Evolutionary conservation across 2,113 vertebrate species (phyloP).

Genomic region (Clinocottus analis): DNA sequence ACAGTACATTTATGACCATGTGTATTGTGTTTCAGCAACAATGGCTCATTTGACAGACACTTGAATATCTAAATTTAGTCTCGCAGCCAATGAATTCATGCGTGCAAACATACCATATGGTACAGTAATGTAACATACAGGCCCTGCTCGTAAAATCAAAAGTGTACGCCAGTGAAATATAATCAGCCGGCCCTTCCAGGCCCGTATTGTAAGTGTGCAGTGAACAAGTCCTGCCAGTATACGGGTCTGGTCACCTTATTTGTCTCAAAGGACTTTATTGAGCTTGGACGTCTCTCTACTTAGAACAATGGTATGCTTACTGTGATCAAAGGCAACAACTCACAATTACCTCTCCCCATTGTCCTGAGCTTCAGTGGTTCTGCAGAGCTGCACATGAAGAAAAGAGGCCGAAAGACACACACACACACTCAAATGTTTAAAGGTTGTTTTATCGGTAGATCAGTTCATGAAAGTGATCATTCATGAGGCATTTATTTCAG

Average conservation of each 20-base stretch:
- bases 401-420: background rate
- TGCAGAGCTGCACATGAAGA: conserved; percentile 10
- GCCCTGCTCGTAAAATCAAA: conserved; percentile 13
- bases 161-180: conserved; percentile 7
- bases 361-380: conserved; percentile 24
- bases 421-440: background rate
- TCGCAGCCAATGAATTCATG: background rate
- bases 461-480: background rate
- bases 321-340: conserved; percentile 35
- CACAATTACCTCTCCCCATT: conserved; percentile 20
- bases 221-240: conserved; percentile 18
- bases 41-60: background rate
- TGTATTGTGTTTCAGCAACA: conserved; percentile 1
- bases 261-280: conserved; percentile 31
- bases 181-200: conserved; percentile 24
- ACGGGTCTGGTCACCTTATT: conserved; percentile 16
- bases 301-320: conserved; percentile 52
- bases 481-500: background rate
- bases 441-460: background rate
- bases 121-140: background rate
- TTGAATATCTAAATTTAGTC: background rate
- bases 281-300: conserved; percentile 53
- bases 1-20: background rate
- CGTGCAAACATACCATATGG: background rate
- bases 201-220: conserved; percentile 33